Percentiles rank a stretch among this genome's conserved stretches.
phyloP scores from a whole-genome alignment of 2,888 invertebrate genomes.

The Polydrusus tereticollis region DNA sequence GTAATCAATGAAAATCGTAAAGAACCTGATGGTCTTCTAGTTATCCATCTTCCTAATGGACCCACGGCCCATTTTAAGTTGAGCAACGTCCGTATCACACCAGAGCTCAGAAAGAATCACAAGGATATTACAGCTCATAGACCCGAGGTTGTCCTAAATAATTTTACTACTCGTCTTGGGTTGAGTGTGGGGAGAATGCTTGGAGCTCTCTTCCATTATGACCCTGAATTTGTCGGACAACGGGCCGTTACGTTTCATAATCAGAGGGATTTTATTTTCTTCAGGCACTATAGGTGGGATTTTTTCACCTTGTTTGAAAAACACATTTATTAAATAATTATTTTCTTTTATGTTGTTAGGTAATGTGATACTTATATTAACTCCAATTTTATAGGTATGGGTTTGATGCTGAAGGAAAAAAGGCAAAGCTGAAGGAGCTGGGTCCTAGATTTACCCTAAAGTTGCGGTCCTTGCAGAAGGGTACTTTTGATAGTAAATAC shows the following conservation, averaged over 20 bases:
- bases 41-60: constrained; percentile 95
- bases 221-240: constrained; percentile 94
- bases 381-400: constrained; percentile 76
- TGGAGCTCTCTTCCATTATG: constrained; percentile 93
- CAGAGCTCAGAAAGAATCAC: constrained; percentile 83
- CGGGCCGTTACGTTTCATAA: constrained; percentile 98
- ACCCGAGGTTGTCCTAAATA: constrained; percentile 96
- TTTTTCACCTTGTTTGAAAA: background rate
- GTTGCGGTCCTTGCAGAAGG: constrained; percentile 92
- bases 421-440: constrained; percentile 87
- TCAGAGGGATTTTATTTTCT: constrained; percentile 98
- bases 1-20: constrained; percentile 95
- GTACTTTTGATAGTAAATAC: constrained; percentile 96
- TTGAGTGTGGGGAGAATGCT: constrained; percentile 92
- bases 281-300: constrained; percentile 89
- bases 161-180: constrained; percentile 95
- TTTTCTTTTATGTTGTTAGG: too few species aligned
- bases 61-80: constrained; percentile 97
- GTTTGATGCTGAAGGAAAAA: constrained; percentile 84
- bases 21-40: constrained; percentile 91
- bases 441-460: constrained; percentile 97
- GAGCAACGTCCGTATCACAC: constrained; percentile 91
- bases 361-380: background rate
- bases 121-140: constrained; percentile 88
- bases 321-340: too few species aligned